These are phyloP conservation scores for Thecocarcelia acutangulata DNA, from an alignment of 2,888 invertebrate species.

Conservation along the genomic window DNA sequence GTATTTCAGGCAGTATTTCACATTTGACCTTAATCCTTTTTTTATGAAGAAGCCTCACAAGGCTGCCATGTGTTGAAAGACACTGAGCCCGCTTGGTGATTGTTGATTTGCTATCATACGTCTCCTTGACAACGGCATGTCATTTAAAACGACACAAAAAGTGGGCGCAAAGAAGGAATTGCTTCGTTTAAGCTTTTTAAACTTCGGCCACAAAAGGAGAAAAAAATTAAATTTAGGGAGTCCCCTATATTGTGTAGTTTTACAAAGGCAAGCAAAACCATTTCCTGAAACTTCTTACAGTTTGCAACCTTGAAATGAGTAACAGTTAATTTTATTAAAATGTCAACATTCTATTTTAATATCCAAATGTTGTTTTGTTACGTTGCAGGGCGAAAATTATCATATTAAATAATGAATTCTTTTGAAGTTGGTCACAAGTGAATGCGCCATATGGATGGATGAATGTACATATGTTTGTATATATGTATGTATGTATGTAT, in stretches of 20 bases:
- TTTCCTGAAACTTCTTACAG: constrained; percentile 20
- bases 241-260: neutral
- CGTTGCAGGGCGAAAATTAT: neutral
- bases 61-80: too few species aligned
- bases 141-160: too few species aligned
- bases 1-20: too few species aligned
- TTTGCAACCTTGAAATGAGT: constrained; percentile 13
- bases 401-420: neutral
- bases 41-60: too few species aligned
- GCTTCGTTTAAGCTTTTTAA: too few species aligned
- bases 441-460: neutral
- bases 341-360: constrained; percentile 27
- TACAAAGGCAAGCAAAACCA: neutral
- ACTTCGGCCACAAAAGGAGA: too few species aligned
- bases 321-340: constrained; percentile 27
- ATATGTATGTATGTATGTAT: too few species aligned
- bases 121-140: too few species aligned
- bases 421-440: neutral
- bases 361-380: neutral
- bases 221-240: neutral
- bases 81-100: too few species aligned
- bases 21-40: too few species aligned
- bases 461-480: neutral
- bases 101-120: too few species aligned
- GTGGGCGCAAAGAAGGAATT: too few species aligned